Percentiles rank a stretch among this genome's conserved stretches.
These are phyloP conservation scores for Reticulitermes lucifugus DNA, from an alignment of 2,888 invertebrate species.

Conservation along the genomic window DNA sequence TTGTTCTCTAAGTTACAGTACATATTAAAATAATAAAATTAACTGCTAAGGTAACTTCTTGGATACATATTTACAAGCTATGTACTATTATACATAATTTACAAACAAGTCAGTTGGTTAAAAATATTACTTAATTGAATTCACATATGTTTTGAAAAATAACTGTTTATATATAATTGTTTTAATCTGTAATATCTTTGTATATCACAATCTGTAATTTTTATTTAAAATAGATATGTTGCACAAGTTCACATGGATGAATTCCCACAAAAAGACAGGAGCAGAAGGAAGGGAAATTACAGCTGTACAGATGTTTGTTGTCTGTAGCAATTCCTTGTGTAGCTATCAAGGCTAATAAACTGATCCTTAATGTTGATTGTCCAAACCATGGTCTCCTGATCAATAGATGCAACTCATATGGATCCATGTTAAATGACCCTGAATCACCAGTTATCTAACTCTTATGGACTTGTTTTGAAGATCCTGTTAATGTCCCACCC, in stretches of 20 bases:
- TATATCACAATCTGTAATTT: conserved; percentile 20
- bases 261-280: background rate
- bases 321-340: background rate
- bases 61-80: conserved; percentile 6
- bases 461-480: no score
- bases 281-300: background rate
- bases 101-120: background rate
- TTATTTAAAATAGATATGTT: conserved; percentile 14
- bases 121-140: background rate
- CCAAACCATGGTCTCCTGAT: no score
- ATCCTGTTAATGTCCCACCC: no score
- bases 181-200: background rate
- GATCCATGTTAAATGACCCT: no score
- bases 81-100: background rate
- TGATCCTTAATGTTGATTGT: no score
- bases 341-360: no score
- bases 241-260: background rate
- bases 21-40: background rate
- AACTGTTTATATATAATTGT: conserved; percentile 1
- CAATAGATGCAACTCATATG: no score
- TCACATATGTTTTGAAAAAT: background rate
- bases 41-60: background rate
- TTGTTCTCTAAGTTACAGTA: background rate
- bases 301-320: background rate
- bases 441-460: no score